Percentiles rank a stretch among this genome's conserved stretches.
phyloP scores from a whole-genome alignment of 2,888 invertebrate species.

The Oxytorus armatus region DNA sequence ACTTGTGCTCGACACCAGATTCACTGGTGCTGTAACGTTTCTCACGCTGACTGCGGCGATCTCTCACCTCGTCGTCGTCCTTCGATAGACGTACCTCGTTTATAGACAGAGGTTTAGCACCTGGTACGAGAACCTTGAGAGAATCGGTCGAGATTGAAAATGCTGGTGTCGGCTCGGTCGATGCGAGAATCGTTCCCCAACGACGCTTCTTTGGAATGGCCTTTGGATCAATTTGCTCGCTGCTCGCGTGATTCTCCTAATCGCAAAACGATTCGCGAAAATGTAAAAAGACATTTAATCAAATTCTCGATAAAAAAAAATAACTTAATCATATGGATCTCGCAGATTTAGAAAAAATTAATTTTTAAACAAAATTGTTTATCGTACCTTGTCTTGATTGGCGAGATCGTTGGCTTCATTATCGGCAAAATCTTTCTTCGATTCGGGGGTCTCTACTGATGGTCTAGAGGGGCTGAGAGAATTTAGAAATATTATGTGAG shows the following conservation, averaged over 20 bases:
- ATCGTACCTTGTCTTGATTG: conserved; percentile 78
- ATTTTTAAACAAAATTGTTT: neutral
- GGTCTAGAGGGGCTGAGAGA: conserved; percentile 76
- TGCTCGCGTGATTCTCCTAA: conserved; percentile 79
- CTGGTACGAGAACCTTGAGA: conserved; percentile 87
- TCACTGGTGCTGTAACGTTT: conserved; percentile 77
- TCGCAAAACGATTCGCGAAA: neutral
- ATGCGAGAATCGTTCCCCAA: conserved; percentile 83
- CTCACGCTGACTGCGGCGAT: conserved; percentile 76
- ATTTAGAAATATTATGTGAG: no score
- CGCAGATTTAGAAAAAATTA: no score
- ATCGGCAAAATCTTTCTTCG: conserved; percentile 74
- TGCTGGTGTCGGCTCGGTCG: conserved; percentile 86
- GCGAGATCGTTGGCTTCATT: conserved; percentile 70
- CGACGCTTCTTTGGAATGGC: conserved; percentile 82
- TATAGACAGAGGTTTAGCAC: conserved; percentile 84
- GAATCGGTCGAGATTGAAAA: conserved; percentile 91
- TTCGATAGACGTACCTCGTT: conserved; percentile 84
- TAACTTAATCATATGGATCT: no score
- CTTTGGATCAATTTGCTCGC: conserved; percentile 77
- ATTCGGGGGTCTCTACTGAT: conserved; percentile 73
- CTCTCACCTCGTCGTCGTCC: conserved; percentile 83
- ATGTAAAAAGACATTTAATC: neutral
- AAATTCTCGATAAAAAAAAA: neutral
- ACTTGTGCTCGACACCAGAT: conserved; percentile 73